A percentile compares a stretch with the other conserved stretches of the same genome.
Conservation (phyloP, 2,113 vertebrate genomes). For the Gracilinanus agilis region DNA sequence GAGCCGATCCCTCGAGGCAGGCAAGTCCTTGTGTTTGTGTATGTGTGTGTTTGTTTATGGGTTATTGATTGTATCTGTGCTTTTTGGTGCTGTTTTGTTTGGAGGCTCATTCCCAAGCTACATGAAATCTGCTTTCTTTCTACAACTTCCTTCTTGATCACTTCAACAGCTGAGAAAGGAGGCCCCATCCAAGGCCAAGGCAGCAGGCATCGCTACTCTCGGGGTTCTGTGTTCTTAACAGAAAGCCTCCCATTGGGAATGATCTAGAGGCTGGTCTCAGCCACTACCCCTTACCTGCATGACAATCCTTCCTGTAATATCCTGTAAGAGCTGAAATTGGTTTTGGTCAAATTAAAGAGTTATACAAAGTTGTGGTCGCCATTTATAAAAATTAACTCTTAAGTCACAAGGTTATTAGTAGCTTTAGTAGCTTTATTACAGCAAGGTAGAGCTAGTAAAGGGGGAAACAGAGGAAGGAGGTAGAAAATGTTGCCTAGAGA, state of each 20-base stretch:
- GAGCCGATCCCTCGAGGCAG: constrained; percentile 35
- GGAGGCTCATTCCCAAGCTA: not conserved
- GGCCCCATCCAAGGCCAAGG: not conserved
- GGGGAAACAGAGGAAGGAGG: too few relatives aligned
- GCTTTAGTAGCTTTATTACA: too few relatives aligned
- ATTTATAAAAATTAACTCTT: too few relatives aligned
- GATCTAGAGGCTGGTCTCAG: not conserved
- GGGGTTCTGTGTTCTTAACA: not conserved
- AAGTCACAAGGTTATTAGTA: too few relatives aligned
- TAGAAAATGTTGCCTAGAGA: too few relatives aligned
- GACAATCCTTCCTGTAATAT: not conserved
- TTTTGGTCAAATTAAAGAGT: too few relatives aligned
- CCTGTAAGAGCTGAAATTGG: not conserved
- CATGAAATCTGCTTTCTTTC: not conserved
- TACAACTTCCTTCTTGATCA: not conserved
- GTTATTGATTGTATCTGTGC: not conserved
- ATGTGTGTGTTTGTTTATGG: not conserved
- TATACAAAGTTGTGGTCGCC: too few relatives aligned
- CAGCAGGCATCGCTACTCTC: not conserved
- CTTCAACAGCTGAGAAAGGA: not conserved
- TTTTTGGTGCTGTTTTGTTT: not conserved
- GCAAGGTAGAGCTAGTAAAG: too few relatives aligned
- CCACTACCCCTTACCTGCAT: not conserved
- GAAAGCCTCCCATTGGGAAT: not conserved
- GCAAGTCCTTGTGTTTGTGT: not conserved